Conservation (phyloP, 2,888 invertebrate genomes). For the Mythimna ferrago region DNA sequence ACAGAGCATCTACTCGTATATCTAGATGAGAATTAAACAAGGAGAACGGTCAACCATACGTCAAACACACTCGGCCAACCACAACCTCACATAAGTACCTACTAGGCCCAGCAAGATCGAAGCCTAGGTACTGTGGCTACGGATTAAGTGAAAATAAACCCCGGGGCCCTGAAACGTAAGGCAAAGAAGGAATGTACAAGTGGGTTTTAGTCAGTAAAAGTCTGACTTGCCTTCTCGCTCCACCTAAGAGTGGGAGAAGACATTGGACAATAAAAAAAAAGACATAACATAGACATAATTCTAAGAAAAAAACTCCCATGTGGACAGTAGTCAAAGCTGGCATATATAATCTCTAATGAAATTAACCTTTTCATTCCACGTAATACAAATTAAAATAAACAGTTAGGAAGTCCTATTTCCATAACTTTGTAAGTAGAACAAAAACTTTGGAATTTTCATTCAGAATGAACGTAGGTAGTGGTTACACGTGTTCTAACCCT, state of each 20-base stretch:
- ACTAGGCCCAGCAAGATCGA: not conserved
- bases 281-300: not conserved
- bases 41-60: not conserved
- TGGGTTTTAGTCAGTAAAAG: no score
- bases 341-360: not conserved
- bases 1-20: no score
- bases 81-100: not conserved
- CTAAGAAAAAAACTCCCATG: not conserved
- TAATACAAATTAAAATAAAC: not conserved
- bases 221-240: no score
- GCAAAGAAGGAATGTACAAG: no score
- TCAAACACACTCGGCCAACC: not conserved
- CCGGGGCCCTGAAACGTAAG: no score
- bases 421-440: not conserved
- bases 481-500: constrained; percentile 6
- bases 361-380: not conserved
- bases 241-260: no score
- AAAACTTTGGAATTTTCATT: not conserved
- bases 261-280: no score
- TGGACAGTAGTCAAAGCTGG: not conserved
- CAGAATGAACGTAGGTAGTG: not conserved
- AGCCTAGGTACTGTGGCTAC: no score
- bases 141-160: no score
- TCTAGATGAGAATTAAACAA: not conserved
- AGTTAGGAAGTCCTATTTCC: not conserved